Evolutionary conservation across 1,140 invertebrate species (phyloP), one percentile per base, ranked within the genome.

Genomic region (Pachypsylla venusta): DNA sequence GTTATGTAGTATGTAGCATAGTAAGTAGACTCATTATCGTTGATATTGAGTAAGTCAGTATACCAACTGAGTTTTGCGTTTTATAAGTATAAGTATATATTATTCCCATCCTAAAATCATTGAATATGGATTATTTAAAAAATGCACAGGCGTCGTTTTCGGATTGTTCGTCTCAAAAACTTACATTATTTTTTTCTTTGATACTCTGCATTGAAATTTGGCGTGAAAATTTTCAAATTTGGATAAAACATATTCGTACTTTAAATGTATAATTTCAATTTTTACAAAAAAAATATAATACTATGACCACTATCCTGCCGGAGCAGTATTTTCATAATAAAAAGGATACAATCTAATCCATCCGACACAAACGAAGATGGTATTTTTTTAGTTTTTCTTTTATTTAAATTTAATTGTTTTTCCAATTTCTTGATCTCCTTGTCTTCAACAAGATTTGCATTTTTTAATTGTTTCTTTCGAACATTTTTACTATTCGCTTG

Each of bases 341-440:
- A 76, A 80, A 83, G 78, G 78, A 88, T 87, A 88, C 88, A 93
- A 68, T 91, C 89, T 25, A 93, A 73, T 1, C 90, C 90, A 78
- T 93, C 89, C 56, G 76, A 74, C 39, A 77, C 68, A 73, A 93
- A 93, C 62, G 81, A 82, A 66, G 85, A 84, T 4, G 87, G 84
- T 30, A 86, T 75, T 55, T 75, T 77, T 67, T 89, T 87, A 25
- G 75, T 78, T 67, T 85, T 87, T 53, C 75, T 77, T 65, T 86
- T 89, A 59, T 91, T 87, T 2, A 95, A 66, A 63, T 85, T 85
- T 1, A 95, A 71, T 68, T 85, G 80, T 69, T 94, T 93, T 67
- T 89, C 88, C 59, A 93, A 69, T 66, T 81, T 80, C 65, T 81
- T 83, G 14, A 94, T 91, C 42, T 80, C 74, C 64, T 75, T 79